Evolutionary conservation across 2,797 vertebrate species (phyloP).

Genomic region (Pelodytes ibericus): DNA sequence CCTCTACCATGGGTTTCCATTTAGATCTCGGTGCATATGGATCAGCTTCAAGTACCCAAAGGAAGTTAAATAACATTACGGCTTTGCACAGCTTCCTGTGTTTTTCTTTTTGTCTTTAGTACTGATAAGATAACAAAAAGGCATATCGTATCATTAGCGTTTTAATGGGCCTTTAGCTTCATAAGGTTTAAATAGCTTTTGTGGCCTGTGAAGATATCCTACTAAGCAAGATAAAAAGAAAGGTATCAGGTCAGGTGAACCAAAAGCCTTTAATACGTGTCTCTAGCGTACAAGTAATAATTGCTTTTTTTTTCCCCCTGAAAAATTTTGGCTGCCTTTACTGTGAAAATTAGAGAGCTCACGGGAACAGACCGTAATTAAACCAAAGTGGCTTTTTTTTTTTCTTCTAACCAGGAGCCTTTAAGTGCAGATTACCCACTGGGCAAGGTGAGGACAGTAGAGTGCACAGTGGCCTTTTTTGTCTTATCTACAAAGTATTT

Average conservation of each 20-base stretch:
- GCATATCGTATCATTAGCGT: conserved; percentile 17
- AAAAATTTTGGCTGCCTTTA: conserved; percentile 14
- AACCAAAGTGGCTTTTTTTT: conserved; percentile 13
- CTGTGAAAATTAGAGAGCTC: background rate
- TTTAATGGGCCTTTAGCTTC: conserved; percentile 29
- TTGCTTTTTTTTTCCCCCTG: conserved; percentile 14
- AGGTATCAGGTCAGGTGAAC: conserved; percentile 7
- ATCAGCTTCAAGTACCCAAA: too few relatives aligned
- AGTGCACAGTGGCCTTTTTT: background rate
- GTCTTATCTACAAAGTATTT: conserved; percentile 23
- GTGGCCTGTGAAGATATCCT: conserved; percentile 17
- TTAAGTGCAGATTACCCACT: background rate
- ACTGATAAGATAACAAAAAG: conserved; percentile 3
- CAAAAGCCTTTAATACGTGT: background rate
- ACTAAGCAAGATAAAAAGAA: conserved; percentile 15
- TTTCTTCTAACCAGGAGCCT: background rate
- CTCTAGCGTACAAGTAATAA: conserved; percentile 17
- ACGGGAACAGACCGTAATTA: conserved; percentile 15
- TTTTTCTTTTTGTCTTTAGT: background rate
- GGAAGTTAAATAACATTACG: background rate
- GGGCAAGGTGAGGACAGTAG: conserved; percentile 19
- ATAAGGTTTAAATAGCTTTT: conserved; percentile 15
- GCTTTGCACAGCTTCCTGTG: background rate
- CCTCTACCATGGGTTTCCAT: too few relatives aligned
- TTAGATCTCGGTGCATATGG: too few relatives aligned